Conservation (phyloP, 2,797 vertebrate genomes). For the Phaenicophaeus curvirostris region DNA sequence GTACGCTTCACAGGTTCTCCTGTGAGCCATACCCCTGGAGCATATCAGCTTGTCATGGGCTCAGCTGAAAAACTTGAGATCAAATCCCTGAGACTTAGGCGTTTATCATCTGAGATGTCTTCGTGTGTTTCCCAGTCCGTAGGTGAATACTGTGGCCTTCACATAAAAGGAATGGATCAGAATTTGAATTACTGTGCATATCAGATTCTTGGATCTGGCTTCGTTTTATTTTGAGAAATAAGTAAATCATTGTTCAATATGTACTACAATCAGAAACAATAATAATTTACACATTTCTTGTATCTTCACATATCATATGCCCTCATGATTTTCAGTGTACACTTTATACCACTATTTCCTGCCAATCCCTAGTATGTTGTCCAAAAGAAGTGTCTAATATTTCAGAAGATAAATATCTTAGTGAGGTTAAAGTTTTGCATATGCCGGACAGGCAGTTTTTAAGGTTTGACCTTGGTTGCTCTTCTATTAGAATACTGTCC, state of each 20-base stretch:
- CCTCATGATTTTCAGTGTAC: neutral
- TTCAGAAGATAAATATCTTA: neutral
- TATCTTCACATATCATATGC: neutral
- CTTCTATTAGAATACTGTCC: neutral
- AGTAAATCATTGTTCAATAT: neutral
- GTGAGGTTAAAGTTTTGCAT: neutral
- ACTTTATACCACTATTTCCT: neutral
- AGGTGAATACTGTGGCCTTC: constrained; percentile 8
- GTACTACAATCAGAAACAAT: neutral
- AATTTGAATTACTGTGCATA: neutral
- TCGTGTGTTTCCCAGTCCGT: constrained; percentile 8
- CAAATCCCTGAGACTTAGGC: neutral
- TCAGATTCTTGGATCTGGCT: neutral
- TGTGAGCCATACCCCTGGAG: neutral
- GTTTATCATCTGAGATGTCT: neutral
- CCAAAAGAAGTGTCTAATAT: neutral
- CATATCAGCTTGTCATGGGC: neutral
- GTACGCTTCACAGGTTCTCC: neutral
- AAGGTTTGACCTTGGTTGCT: neutral
- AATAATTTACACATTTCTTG: neutral
- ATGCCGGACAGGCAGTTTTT: neutral
- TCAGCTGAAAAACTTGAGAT: constrained; percentile 38
- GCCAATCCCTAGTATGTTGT: neutral
- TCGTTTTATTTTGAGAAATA: neutral
- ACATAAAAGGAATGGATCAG: neutral